Base-by-base conservation (phyloP, 2,888 invertebrate genomes). In the Aethes cnicana region DNA sequence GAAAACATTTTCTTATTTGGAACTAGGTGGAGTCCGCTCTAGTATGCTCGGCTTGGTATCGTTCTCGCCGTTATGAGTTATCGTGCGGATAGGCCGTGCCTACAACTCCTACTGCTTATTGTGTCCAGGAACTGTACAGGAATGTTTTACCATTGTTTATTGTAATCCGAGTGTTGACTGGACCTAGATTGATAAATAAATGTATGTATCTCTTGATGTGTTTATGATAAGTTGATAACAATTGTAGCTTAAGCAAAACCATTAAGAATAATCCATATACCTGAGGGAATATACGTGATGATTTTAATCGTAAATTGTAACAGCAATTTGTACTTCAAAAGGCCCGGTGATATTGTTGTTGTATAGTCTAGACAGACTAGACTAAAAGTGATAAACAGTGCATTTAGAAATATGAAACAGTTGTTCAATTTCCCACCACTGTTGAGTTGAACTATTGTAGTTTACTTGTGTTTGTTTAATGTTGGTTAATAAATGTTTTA, bases 401-500 rank as follows among this genome's bases (percentile, higher is more conserved):
- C 62, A 47, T 56, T 47, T 59, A 58, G 59, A 66, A 62, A 64
- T 64, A 65, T 64, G 61, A 54, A 66, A 63, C 80, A 78, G 72
- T 71, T 80, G 80, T 59, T 54, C 55, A 59, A 63, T 68, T 79
- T 80, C 80, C 76, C 77, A 77, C 72, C 46, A 14, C 42, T 48
- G 55, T 8, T 23, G 25, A 4, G 16, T 44, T 44, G 16, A 23
- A 20, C 20, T 18, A 39, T n/a, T 39, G 8, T 43, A 11, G 9
- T 4, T 26, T 21, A 56, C 43, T 14, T 41, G 36, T 42, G 25
- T 41, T 21, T 16, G 26, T 12, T 25, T 5, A 18, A n/a, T 16
- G 12, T 39, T 16, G 6, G 32, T n/a, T 20, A 59, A 63, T 63
- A 65, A 64, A 49, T 41, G 37, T 47, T 55, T 30, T 4, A 26